These are phyloP conservation scores for Ibidorhyncha struthersii DNA, from an alignment of 2,113 vertebrate species.

Conservation along the genomic window DNA sequence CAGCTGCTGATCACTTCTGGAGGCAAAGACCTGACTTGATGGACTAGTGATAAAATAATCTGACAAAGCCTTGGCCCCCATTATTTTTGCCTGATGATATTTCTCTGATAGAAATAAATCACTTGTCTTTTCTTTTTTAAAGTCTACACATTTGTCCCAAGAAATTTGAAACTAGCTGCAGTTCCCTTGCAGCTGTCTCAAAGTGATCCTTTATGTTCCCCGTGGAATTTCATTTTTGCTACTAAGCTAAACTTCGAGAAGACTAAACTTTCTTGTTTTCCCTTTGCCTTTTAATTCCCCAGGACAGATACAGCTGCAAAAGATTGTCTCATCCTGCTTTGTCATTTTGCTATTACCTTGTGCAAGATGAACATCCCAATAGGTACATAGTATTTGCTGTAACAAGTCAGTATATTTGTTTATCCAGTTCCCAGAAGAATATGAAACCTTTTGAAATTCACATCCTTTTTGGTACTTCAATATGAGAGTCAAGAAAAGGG, in stretches of 20 bases:
- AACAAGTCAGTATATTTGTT: background rate
- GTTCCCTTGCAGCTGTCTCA: background rate
- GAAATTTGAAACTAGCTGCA: background rate
- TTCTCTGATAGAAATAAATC: background rate
- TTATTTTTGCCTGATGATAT: background rate
- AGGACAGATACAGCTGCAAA: background rate
- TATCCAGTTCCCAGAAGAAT: background rate
- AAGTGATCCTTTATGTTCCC: background rate
- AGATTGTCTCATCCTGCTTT: background rate
- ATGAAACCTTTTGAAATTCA: background rate
- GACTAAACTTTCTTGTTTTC: background rate
- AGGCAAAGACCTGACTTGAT: background rate
- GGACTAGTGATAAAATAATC: background rate
- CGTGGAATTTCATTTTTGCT: background rate
- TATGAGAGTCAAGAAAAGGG: background rate
- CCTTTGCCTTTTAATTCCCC: background rate
- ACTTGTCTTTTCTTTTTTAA: background rate
- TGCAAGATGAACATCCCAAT: background rate
- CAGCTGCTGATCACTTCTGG: background rate
- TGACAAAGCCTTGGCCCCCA: background rate
- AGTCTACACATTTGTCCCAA: background rate
- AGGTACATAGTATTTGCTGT: background rate
- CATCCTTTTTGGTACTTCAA: background rate
- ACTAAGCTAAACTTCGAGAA: background rate
- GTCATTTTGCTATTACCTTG: constrained; percentile 2